Base-by-base conservation (phyloP, 2,113 vertebrate genomes). In the Fregata magnificens region DNA sequence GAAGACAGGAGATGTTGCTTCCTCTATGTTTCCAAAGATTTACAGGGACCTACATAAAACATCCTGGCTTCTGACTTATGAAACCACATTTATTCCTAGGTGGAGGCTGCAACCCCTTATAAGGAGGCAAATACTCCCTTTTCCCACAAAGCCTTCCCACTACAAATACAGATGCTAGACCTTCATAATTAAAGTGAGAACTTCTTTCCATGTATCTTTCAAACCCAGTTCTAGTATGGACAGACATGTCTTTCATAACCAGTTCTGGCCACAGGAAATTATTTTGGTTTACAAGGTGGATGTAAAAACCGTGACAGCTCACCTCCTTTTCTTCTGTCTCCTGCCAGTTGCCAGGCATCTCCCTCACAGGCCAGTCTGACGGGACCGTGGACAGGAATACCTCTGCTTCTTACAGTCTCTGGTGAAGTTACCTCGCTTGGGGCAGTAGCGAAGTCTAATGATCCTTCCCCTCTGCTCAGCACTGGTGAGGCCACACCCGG, bases 201-300 rank as follows among this genome's bases (percentile, higher is more conserved):
- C 7, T 72, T 15, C 11, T 58, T 80, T 52, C 44, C 42, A 50
- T 0, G 0, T 17, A 4, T 4, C 29, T 29, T 79, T 71, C 32
- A 72, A 71, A 36, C 18, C 11, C 42, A 56, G 22, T 53, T 42
- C 67, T 52, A 50, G 36, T 21, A 31, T 0, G 2, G 21, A 74
- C 1, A 0, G 31, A 32, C 0, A 0, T 34, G 7, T 17, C 16
- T 58, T 65, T 78, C 53, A 44, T 7, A 71, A 71, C 31, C 24
- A 44, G 56, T 49, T 74, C 36, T 58, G 26, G 21, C 13, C 52
- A 80, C 0, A 52, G 36, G 52, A 71, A 56, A 74, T 22, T 9
- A 47, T 24, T 56, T 38, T 6, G 1, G 38, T 76, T 74, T 36
- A 47, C 19, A 52, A 8, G 5, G 4, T 44, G 18, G 11, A 13